These are phyloP conservation scores for Drosophila ohnishii DNA, from an alignment of 1,140 invertebrate species.

Conservation along the genomic window DNA sequence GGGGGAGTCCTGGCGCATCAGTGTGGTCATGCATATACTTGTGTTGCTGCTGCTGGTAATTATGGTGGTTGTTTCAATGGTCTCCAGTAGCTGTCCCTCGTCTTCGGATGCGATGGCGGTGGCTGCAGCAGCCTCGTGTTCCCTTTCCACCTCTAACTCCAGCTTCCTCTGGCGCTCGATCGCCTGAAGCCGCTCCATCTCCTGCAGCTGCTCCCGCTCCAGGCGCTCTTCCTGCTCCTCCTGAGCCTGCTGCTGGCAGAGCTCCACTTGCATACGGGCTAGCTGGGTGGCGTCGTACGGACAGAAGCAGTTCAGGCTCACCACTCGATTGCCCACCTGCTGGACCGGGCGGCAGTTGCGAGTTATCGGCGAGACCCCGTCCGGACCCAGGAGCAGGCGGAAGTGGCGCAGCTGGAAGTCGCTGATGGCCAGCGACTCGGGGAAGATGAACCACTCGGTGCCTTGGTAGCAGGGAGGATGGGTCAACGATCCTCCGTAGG, in stretches of 20 bases:
- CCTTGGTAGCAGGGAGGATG: slow-evolving; percentile 92
- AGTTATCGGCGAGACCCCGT: slow-evolving; percentile 78
- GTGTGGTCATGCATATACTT: slow-evolving; percentile 59
- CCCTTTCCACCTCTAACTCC: slow-evolving; percentile 11
- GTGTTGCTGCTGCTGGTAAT: slow-evolving; percentile 56
- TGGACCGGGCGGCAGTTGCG: slow-evolving; percentile 84
- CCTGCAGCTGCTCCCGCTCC: slow-evolving; percentile 14
- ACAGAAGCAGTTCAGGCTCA: slow-evolving; percentile 73
- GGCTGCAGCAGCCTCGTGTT: slow-evolving; percentile 3
- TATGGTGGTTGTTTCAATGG: slow-evolving; percentile 61
- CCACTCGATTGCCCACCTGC: slow-evolving; percentile 72
- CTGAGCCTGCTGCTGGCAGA: slow-evolving; percentile 36
- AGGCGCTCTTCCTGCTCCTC: slow-evolving; percentile 20
- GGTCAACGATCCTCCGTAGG: slow-evolving; percentile 92
- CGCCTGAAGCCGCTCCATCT: slow-evolving; percentile 7
- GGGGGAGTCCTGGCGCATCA: slow-evolving; percentile 31
- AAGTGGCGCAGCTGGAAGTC: slow-evolving; percentile 83
- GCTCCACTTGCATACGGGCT: slow-evolving; percentile 38
- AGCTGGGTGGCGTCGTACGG: slow-evolving; percentile 57
- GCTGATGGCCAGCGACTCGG: slow-evolving; percentile 88
- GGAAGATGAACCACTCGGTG: slow-evolving; percentile 93
- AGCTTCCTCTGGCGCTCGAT: slow-evolving; percentile 1
- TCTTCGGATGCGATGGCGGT: slow-evolving; percentile 38
- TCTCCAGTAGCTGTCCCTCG: slow-evolving; percentile 59
- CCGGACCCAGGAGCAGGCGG: slow-evolving; percentile 82